phyloP scores from a whole-genome alignment of 2,113 vertebrate genomes.

The Ceyx margarethae region DNA sequence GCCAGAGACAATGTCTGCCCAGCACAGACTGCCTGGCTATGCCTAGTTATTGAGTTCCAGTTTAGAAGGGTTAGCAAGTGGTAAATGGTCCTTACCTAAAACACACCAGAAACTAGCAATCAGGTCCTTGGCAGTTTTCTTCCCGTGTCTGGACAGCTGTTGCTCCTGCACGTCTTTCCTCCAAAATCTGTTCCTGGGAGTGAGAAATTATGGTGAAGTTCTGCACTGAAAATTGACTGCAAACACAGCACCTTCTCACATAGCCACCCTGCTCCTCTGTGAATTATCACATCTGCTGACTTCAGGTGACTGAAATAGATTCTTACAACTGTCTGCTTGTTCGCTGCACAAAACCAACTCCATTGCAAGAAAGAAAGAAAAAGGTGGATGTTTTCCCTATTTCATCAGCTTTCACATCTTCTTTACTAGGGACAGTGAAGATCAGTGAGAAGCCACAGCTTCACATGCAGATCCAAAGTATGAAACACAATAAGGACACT shows the following conservation, averaged over 20 bases:
- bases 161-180: not conserved
- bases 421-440: not conserved
- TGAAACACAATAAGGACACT: not conserved
- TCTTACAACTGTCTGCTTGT: not conserved
- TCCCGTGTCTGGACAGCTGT: not conserved
- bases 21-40: not conserved
- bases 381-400: not conserved
- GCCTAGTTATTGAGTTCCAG: not conserved
- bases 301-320: constrained; percentile 50
- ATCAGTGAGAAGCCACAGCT: not conserved
- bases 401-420: not conserved
- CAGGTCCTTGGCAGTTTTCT: not conserved
- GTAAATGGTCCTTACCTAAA: not conserved
- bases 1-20: not conserved
- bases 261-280: not conserved
- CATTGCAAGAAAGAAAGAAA: not conserved
- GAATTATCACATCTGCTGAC: not conserved
- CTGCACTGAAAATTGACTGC: not conserved
- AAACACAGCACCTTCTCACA: not conserved
- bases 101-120: not conserved
- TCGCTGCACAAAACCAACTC: not conserved
- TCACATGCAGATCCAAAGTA: not conserved
- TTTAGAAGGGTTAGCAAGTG: not conserved
- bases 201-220: constrained; percentile 12
- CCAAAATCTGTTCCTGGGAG: not conserved